A percentile compares a stretch with the other conserved stretches of the same genome.
Conservation (phyloP, 2,797 vertebrate genomes). For the Phoxinus dragarum region DNA sequence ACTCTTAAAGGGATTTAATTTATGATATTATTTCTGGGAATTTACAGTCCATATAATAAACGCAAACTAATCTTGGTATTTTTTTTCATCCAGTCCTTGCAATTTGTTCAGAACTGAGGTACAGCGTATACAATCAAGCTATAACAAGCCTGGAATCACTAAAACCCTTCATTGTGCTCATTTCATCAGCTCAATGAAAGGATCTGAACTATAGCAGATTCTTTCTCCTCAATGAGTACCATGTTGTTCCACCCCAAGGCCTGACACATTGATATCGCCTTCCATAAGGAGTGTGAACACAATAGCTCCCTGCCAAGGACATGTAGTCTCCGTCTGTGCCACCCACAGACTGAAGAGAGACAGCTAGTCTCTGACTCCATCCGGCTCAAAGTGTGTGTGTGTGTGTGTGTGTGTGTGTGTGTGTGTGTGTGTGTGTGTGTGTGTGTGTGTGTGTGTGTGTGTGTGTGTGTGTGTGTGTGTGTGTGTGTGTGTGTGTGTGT, state of each 20-base stretch:
- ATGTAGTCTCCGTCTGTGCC: slow-evolving; percentile 45
- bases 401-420: not conserved
- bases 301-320: slow-evolving; percentile 56
- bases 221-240: slow-evolving; percentile 47
- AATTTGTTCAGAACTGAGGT: not conserved
- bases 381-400: slow-evolving; percentile 16
- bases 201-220: slow-evolving; percentile 20
- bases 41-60: not conserved
- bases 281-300: slow-evolving; percentile 49
- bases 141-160: not conserved
- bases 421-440: not conserved
- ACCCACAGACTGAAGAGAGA: slow-evolving; percentile 44
- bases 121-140: not conserved
- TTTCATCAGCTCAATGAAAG: slow-evolving; percentile 32
- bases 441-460: not conserved
- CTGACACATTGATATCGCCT: slow-evolving; percentile 48
- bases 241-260: slow-evolving; percentile 52
- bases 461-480: not conserved
- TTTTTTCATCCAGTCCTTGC: slow-evolving; percentile 4
- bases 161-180: not conserved
- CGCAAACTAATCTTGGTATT: not conserved
- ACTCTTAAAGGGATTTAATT: not conserved
- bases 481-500: not conserved
- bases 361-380: slow-evolving; percentile 14
- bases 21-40: not conserved